Percentiles rank a stretch among this genome's conserved stretches.
Conservation (phyloP, 1,140 invertebrate genomes). For the Trichogramma pretiosum region DNA sequence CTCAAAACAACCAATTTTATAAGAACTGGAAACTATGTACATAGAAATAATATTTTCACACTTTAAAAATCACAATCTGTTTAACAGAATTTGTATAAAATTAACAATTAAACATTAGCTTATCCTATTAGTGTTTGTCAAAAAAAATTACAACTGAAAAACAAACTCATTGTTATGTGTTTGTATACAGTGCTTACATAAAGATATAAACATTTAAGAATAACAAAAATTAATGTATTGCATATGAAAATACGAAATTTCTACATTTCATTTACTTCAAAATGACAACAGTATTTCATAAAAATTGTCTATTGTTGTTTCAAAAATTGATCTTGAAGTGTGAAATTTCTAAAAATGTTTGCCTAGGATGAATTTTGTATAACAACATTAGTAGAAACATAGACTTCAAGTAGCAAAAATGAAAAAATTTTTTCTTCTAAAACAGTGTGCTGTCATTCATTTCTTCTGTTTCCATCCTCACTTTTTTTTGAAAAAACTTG, state of each 20-base stretch:
- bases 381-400: conserved; percentile 30
- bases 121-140: conserved; percentile 15
- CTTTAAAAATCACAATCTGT: conserved; percentile 13
- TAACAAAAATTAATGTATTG: too few relatives aligned
- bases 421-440: not conserved
- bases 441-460: not conserved
- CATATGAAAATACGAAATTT: too few relatives aligned
- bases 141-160: conserved; percentile 14
- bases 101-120: conserved; percentile 10
- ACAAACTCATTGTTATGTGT: too few relatives aligned
- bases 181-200: too few relatives aligned
- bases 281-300: too few relatives aligned
- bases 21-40: conserved; percentile 16
- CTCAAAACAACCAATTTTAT: too few relatives aligned
- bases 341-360: too few relatives aligned
- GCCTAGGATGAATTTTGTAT: conserved; percentile 21
- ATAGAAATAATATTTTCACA: conserved; percentile 16
- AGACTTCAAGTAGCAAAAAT: conserved; percentile 11
- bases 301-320: too few relatives aligned
- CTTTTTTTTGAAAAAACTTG: conserved; percentile 61
- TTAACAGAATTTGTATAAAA: conserved; percentile 14
- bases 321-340: too few relatives aligned
- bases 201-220: too few relatives aligned
- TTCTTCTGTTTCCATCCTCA: conserved; percentile 22
- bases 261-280: too few relatives aligned